Evolutionary conservation across 2,113 vertebrate species (phyloP).

Genomic region (Bothrops jararaca): DNA sequence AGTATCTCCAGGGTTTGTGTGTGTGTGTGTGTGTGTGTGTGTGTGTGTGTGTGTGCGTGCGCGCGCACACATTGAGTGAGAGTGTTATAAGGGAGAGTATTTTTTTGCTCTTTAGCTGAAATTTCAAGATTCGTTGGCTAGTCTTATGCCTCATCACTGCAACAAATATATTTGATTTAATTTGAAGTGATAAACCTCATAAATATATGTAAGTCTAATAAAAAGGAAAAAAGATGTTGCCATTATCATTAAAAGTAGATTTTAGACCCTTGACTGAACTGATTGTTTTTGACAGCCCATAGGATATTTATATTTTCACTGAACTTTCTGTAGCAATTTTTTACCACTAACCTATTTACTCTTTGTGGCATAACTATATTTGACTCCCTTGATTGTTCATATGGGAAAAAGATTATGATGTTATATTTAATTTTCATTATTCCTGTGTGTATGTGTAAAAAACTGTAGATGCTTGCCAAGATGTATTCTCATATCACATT

Average conservation of each 20-base stretch:
- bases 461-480: constrained; percentile 40
- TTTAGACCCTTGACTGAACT: constrained; percentile 62
- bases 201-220: constrained; percentile 70
- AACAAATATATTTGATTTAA: constrained; percentile 56
- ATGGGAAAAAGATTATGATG: constrained; percentile 57
- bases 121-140: constrained; percentile 30
- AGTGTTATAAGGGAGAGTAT: not conserved
- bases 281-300: constrained; percentile 66
- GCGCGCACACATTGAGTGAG: not conserved
- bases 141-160: constrained; percentile 39
- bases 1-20: too few relatives aligned
- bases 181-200: constrained; percentile 59
- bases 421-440: constrained; percentile 65
- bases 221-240: constrained; percentile 69
- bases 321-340: constrained; percentile 65
- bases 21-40: too few relatives aligned
- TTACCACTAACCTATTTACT: constrained; percentile 65
- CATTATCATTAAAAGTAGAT: constrained; percentile 71
- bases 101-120: constrained; percentile 34
- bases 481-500: constrained; percentile 46
- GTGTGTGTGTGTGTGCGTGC: fast-evolving
- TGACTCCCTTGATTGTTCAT: constrained; percentile 65
- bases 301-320: constrained; percentile 67
- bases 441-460: constrained; percentile 49
- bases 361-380: constrained; percentile 56